Base-by-base conservation (phyloP, 2,797 vertebrate species). In the Sebastes itinus region DNA sequence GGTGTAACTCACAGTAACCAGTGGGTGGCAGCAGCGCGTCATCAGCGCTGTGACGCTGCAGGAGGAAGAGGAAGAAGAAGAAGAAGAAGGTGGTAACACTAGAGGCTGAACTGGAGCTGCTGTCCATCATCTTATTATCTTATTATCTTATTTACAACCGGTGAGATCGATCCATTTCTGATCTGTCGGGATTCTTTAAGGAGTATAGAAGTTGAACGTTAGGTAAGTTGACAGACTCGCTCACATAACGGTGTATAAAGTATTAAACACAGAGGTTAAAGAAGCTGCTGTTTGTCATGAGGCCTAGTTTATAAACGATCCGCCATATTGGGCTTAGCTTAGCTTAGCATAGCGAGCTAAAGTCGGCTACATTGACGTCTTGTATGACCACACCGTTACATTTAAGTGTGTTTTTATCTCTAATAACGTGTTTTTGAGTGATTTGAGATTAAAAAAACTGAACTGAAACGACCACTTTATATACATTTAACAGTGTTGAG, bases 311-410 rank as follows among this genome's bases (percentile, higher is more conserved):
- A 14, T 84, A 60, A 11, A 49, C 75, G 59, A 55, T 80, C 72
- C 94, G 95, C 95, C 94, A 95, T 95, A 80, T 95, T 95, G 89
- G 28, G 78, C 61, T 65, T 88, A 83, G 78, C 77, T 3, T 87
- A 92, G 86, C 90, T 32, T 64, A 71, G 86, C 90, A 30, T 64
- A 71, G 75, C 73, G 18, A 77, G 85, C 85, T 93, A 89, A 70
- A 54, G 4, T 5, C 11, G n/a, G 69, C 54, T 69, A 35, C 28
- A 16, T 33, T 14, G 8, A 18, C 30, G 20, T 42, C 8, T 6
- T 1, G 18, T 23, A 3, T 27, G 7, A 55, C 4, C 25, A 1
- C 4, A 6, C 4, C 3, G 3, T 2, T 7, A 77, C 2, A 11
- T 20, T 2, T 5, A 46, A 18, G 4, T 2, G 6, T 7, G 1